Evolutionary conservation across 2,888 invertebrate genomes (phyloP), one percentile per base, ranked within the genome.

Genomic region (Amiota minor): DNA sequence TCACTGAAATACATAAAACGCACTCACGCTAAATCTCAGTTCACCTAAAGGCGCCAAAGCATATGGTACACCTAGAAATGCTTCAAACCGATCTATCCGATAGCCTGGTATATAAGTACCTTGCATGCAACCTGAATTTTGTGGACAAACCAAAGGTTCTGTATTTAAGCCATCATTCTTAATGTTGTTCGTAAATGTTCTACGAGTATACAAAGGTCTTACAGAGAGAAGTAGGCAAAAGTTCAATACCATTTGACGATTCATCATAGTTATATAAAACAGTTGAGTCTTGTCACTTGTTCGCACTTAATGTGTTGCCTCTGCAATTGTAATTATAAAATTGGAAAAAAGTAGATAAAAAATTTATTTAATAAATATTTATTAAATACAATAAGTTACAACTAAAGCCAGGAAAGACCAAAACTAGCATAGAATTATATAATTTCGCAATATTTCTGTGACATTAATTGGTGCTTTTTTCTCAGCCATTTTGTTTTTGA

Each of bases 51-150:
- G 90, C 14, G 90, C 89, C 79, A 84, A 75, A 3, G 89, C 90
- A 71, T 85, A 90, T 14, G 90, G 90, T 59, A 90, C 85, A 68
- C 90, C 90, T 72, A 89, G 73, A 73, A 86, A 90, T 9, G 85
- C 89, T 76, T 89, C 88, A 80, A 87, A 89, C 1, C 77, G 73
- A 6, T 81, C 79, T n/a, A 72, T 79, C 74, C 84, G 84, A 74
- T 82, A 88, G 47, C 88, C 89, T 1, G 81, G 77, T 81, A 86
- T 85, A 49, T 81, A 64, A 46, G 70, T 78, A 59, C 89, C 89
- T 74, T 80, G 77, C 18, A 89, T 71, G 67, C 89, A 89, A 16
- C 89, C 89, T 65, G 82, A 72, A 72, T 79, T 73, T 10, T 70
- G 62, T 8, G 83, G 64, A 72, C 89, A 88, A 0, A 89, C 85